phyloP scores from a whole-genome alignment of 2,113 vertebrate species.

The Seriola quinqueradiata region DNA sequence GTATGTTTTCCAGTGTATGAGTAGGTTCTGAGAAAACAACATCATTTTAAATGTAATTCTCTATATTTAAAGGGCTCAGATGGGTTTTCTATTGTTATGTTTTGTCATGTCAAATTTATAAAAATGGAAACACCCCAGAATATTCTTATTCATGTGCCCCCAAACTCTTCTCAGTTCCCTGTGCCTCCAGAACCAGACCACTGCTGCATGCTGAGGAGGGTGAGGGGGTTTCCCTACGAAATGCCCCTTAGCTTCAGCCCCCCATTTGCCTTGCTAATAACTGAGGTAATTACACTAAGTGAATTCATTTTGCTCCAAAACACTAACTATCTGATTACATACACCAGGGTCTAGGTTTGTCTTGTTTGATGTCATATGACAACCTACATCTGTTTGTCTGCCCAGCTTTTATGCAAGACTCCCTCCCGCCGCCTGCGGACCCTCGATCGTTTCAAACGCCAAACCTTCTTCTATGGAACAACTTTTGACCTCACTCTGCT shows the following conservation, averaged over 20 bases:
- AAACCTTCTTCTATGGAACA: constrained; percentile 92
- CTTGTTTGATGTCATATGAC: background rate
- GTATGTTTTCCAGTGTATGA: background rate
- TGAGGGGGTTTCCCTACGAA: constrained; percentile 85
- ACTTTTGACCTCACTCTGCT: constrained; percentile 92
- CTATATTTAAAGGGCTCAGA: background rate
- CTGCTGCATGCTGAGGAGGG: constrained; percentile 91
- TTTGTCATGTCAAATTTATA: background rate
- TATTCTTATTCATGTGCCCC: background rate
- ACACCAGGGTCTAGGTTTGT: background rate
- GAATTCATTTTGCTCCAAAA: background rate
- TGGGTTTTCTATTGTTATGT: background rate
- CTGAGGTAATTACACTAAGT: constrained; percentile 82
- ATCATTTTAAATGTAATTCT: background rate
- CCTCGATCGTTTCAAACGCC: constrained; percentile 91
- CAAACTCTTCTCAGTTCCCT: constrained; percentile 87
- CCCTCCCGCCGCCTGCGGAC: constrained; percentile 88
- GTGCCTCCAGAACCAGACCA: constrained; percentile 91
- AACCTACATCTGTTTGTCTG: background rate
- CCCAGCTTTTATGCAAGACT: constrained; percentile 92
- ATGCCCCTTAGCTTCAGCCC: constrained; percentile 87
- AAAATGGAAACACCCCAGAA: background rate
- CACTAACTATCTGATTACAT: background rate
- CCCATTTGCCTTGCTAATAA: constrained; percentile 88
- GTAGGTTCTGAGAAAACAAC: background rate